Conservation (phyloP, 2,888 invertebrate species). For the Melikaiella ostensackeni region DNA sequence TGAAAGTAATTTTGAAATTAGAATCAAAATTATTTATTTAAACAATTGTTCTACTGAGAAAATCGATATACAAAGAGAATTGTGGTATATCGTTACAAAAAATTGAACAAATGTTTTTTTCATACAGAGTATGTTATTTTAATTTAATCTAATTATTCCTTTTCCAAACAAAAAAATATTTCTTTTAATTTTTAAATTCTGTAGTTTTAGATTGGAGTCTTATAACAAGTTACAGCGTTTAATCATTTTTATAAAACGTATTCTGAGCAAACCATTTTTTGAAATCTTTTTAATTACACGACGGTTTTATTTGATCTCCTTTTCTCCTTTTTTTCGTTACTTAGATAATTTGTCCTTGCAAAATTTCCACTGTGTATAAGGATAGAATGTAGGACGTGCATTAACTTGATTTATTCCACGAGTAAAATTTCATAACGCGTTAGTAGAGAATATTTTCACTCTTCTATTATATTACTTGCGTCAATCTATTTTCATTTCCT, state of each 20-base stretch:
- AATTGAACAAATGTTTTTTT: neutral
- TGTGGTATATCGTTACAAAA: neutral
- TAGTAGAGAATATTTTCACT: neutral
- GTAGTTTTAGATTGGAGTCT: neutral
- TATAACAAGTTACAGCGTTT: neutral
- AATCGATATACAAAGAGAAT: too few species aligned
- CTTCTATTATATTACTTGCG: neutral
- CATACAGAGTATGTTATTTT: neutral
- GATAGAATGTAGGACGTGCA: constrained; percentile 19
- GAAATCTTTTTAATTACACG: neutral
- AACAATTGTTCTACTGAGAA: too few species aligned
- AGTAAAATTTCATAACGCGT: constrained; percentile 18
- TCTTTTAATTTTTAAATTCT: neutral
- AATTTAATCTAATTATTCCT: neutral
- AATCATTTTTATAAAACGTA: neutral
- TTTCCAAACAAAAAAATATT: neutral
- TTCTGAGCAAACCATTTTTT: neutral
- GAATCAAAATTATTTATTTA: too few species aligned
- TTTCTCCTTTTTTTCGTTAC: constrained; percentile 45
- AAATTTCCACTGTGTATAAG: neutral
- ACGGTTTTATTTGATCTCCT: constrained; percentile 42
- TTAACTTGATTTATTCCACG: constrained; percentile 15
- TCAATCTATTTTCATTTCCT: neutral
- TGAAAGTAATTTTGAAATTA: too few species aligned
- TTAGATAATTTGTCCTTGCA: constrained; percentile 46